Evolutionary conservation across 2,113 vertebrate genomes (phyloP).

Genomic region (Alaudala cheleensis): DNA sequence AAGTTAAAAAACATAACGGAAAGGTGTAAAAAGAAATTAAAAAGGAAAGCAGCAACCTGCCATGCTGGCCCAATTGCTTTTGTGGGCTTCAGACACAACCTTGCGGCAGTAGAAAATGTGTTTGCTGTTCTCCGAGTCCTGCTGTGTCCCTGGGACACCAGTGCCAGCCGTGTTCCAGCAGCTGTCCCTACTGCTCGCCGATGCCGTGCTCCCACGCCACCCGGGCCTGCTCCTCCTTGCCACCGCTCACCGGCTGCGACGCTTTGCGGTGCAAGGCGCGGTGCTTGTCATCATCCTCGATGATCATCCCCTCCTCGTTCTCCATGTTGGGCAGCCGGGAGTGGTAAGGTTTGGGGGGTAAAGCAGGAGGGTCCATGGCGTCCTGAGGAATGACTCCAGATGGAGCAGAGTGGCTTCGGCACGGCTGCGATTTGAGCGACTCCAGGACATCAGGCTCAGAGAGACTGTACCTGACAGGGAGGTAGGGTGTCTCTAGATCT

Average conservation of each 20-base stretch:
- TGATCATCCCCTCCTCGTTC: constrained; percentile 82
- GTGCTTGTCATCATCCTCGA: constrained; percentile 87
- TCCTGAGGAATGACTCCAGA: constrained; percentile 84
- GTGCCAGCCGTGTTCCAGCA: constrained; percentile 35
- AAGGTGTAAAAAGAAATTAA: constrained; percentile 74
- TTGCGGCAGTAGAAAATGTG: constrained; percentile 67
- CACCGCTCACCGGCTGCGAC: constrained; percentile 82
- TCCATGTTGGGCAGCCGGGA: constrained; percentile 77
- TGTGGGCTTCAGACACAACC: constrained; percentile 66
- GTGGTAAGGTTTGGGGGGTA: constrained; percentile 89
- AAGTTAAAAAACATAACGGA: constrained; percentile 63
- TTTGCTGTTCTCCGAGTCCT: constrained; percentile 64
- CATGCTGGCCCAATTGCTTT: constrained; percentile 72
- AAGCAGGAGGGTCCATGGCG: constrained; percentile 81
- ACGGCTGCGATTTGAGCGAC: constrained; percentile 88
- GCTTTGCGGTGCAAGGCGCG: constrained; percentile 84
- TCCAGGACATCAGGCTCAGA: constrained; percentile 90
- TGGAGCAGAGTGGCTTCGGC: constrained; percentile 90
- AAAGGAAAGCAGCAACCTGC: constrained; percentile 79
- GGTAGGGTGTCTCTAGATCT: constrained; percentile 88
- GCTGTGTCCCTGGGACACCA: constrained; percentile 26
- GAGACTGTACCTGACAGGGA: constrained; percentile 92
- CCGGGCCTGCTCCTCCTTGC: constrained; percentile 87
- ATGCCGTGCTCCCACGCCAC: constrained; percentile 92
- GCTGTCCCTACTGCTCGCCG: constrained; percentile 83